Percentiles rank a stretch among this genome's conserved stretches.
Evolutionary conservation across 1,140 invertebrate genomes (phyloP).

Genomic region (Drosophila dunni): DNA sequence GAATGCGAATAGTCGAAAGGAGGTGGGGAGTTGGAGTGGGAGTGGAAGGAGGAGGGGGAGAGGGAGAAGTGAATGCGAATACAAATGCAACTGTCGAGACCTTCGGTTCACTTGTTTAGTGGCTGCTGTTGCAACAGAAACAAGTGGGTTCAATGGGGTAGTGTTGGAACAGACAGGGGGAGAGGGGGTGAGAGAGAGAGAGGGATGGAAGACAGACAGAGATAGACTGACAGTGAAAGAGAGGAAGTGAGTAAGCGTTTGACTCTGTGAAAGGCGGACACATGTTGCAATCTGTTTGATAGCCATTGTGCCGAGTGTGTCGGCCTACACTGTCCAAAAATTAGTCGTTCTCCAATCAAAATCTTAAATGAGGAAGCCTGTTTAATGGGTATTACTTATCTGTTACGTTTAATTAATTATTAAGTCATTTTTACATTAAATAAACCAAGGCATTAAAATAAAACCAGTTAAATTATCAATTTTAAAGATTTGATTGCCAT

Average conservation of each 20-base stretch:
- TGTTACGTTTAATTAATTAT: no score
- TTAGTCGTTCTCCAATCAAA: no score
- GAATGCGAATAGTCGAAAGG: neutral
- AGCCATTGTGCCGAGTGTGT: conserved; percentile 16
- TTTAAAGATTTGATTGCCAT: no score
- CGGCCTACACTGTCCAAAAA: conserved; percentile 8
- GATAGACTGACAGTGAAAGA: neutral
- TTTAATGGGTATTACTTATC: no score
- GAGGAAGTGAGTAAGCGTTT: neutral
- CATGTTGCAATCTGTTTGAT: conserved; percentile 45
- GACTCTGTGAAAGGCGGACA: conserved; percentile 30
- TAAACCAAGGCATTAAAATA: no score
- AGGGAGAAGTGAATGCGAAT: conserved; percentile 21
- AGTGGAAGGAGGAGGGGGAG: neutral
- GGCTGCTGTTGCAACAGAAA: conserved; percentile 37
- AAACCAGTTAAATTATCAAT: no score
- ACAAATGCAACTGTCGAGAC: conserved; percentile 32
- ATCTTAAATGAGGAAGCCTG: no score
- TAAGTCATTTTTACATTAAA: no score
- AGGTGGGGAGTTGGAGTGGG: neutral
- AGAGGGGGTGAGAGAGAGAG: neutral
- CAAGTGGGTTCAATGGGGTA: conserved; percentile 40
- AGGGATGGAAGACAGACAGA: neutral
- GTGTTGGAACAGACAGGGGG: neutral
- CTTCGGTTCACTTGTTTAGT: conserved; percentile 54